Conservation (phyloP, 2,888 invertebrate species). For the Scrobipalpa costella region DNA sequence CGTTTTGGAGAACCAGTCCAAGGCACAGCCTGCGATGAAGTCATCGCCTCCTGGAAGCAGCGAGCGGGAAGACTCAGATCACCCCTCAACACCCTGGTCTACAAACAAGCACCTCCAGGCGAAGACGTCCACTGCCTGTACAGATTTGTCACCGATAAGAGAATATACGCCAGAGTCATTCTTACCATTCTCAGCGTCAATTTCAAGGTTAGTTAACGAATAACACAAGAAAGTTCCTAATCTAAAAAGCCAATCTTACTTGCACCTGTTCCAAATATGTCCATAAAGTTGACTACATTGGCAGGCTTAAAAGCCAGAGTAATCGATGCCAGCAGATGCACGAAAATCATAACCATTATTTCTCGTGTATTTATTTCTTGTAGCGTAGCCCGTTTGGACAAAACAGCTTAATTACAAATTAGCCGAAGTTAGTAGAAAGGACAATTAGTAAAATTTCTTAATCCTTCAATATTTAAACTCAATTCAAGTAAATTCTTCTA, state of each 20-base stretch:
- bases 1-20: slow-evolving; percentile 91
- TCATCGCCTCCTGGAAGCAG: slow-evolving; percentile 92
- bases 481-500: slow-evolving; percentile 8
- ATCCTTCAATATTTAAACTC: slow-evolving; percentile 19
- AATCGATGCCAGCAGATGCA: no score
- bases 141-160: slow-evolving; percentile 90
- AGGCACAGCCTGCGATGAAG: slow-evolving; percentile 92
- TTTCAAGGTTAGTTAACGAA: slow-evolving; percentile 84
- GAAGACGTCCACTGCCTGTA: slow-evolving; percentile 91
- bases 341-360: no score
- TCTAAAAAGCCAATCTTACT: no score
- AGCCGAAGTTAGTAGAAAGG: neutral
- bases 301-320: no score
- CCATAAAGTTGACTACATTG: no score
- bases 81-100: slow-evolving; percentile 92
- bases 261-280: no score
- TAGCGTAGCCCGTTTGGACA: no score
- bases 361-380: no score
- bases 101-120: slow-evolving; percentile 87
- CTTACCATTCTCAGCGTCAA: slow-evolving; percentile 88
- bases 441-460: slow-evolving; percentile 8
- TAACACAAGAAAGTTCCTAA: no score
- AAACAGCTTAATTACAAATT: slow-evolving; percentile 2
- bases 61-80: slow-evolving; percentile 88
- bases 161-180: slow-evolving; percentile 90